These are phyloP conservation scores for Gymnodraco acuticeps DNA, from an alignment of 2,797 vertebrate genomes.

Conservation along the genomic window DNA sequence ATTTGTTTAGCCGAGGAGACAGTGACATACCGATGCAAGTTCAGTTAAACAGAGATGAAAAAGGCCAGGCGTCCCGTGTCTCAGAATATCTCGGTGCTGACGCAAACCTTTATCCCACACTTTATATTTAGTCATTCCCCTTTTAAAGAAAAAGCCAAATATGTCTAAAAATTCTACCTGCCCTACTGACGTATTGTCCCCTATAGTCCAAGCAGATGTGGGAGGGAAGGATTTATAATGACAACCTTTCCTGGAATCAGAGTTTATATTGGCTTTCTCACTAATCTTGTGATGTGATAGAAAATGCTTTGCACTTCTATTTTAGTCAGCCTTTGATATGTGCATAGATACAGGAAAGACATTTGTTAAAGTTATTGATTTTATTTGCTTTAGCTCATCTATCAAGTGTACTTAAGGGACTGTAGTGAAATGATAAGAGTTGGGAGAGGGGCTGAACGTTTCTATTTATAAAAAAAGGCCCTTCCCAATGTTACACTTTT, in stretches of 20 bases:
- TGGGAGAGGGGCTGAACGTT: constrained; percentile 1
- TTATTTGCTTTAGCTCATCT: constrained; percentile 41
- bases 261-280: constrained; percentile 70
- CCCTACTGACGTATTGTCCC: constrained; percentile 68
- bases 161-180: constrained; percentile 66
- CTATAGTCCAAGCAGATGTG: constrained; percentile 58
- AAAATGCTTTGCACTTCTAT: constrained; percentile 56
- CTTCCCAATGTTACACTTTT: neutral
- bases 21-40: constrained; percentile 77
- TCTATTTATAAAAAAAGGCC: neutral
- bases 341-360: constrained; percentile 21
- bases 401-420: constrained; percentile 21
- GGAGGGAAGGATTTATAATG: constrained; percentile 63
- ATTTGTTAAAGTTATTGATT: constrained; percentile 48
- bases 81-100: constrained; percentile 75
- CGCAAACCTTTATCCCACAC: constrained; percentile 63
- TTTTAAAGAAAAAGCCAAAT: constrained; percentile 67
- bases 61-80: constrained; percentile 77
- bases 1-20: constrained; percentile 82
- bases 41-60: constrained; percentile 72
- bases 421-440: neutral
- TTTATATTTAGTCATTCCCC: constrained; percentile 71
- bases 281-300: constrained; percentile 58
- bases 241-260: constrained; percentile 64
- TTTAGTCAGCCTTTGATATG: constrained; percentile 36